A percentile compares a stretch with the other conserved stretches of the same genome.
Conservation (phyloP, 2,888 invertebrate species). For the Lepidochitona cinerea region DNA sequence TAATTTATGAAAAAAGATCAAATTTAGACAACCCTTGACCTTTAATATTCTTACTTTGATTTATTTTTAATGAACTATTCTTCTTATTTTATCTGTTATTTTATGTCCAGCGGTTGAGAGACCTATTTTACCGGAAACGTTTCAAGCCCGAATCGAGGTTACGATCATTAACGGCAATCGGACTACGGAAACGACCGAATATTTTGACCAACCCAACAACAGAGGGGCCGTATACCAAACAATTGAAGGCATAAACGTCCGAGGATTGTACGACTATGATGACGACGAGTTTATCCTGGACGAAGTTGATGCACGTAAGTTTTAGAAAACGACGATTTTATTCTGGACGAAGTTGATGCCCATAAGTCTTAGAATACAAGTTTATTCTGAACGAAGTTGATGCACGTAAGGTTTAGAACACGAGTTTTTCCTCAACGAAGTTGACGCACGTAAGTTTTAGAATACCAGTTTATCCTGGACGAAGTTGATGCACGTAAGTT, state of each 20-base stretch:
- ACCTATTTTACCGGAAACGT: conserved; percentile 39
- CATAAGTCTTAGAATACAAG: too few species aligned
- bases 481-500: conserved; percentile 14
- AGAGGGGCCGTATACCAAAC: conserved; percentile 35
- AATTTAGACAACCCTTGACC: too few species aligned
- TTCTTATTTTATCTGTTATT: too few species aligned
- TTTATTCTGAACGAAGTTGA: too few species aligned
- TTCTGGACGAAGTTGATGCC: conserved; percentile 22
- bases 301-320: conserved; percentile 23
- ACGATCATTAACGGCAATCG: conserved; percentile 40
- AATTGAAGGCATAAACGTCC: conserved; percentile 15
- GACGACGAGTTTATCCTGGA: conserved; percentile 46
- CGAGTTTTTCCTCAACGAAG: conserved; percentile 43
- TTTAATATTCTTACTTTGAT: too few species aligned
- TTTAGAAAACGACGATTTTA: conserved; percentile 43
- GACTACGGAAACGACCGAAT: conserved; percentile 45
- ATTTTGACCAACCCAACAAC: conserved; percentile 39
- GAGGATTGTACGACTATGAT: conserved; percentile 46
- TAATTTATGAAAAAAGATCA: too few species aligned
- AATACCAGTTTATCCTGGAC: too few species aligned
- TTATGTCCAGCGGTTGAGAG: too few species aligned
- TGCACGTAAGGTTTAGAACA: conserved; percentile 25
- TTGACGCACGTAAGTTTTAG: background rate
- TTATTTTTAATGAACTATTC: too few species aligned
- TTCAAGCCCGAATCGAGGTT: conserved; percentile 41